Evolutionary conservation across 2,113 vertebrate species (phyloP), one percentile per base, ranked within the genome.

Genomic region (Connochaetes taurinus): DNA sequence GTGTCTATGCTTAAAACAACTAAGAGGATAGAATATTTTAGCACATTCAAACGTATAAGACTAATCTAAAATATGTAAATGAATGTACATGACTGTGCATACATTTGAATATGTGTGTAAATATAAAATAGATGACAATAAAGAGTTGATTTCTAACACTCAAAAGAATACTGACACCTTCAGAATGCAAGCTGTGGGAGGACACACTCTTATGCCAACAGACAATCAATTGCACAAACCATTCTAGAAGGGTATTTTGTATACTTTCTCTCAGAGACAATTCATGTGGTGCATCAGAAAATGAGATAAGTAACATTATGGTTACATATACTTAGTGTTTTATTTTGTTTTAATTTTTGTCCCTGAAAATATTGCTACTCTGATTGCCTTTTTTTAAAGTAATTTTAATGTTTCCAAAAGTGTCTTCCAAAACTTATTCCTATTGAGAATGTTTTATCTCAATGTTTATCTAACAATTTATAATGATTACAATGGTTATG

Each of bases 1-100:
- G 88, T 85, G 60, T 89, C 91, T 91, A 52, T 94, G n/a, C 64
- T 96, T 85, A 91, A 97, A 97, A 94, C 50, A 97, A 67, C 64
- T 64, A 94, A 93, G 45, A 17, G 60, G 23, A 83, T 27, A 50
- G 67, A 40, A 81, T 31, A 7, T 23, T 0, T 2, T 53, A 97
- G 89, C 19, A 82, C 23, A 93, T 94, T 90, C 33, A 94, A 88
- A 96, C 95, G 29, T 67, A 96, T 96, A 94, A 45, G 27, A 80
- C 17, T 90, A 94, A 76, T 19, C 57, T 80, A 91, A 95, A 92
- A 85, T 96, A 97, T 96, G 74, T 64, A 95, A 96, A 97, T 93
- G 27, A 87, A 93, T 87, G 52, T 92, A 31, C 74, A 58, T 81
- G 53, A 78, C 60, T 85, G 19, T 92, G 60, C 91, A 87, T 92